Conservation (phyloP, 2,888 invertebrate genomes). For the Nymphalis polychloros region DNA sequence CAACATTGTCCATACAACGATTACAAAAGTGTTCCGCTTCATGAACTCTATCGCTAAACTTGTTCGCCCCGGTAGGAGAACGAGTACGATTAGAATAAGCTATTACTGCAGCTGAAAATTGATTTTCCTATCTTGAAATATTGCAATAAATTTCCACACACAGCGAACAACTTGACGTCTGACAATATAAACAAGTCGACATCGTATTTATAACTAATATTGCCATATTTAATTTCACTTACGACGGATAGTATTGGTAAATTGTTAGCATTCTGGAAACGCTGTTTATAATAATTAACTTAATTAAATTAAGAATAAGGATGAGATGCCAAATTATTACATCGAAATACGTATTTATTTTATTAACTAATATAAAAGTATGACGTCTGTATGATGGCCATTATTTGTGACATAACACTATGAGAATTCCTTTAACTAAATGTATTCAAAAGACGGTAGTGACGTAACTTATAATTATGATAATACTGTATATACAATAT, state of each 20-base stretch:
- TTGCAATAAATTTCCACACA: background rate
- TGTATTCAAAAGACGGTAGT: no score
- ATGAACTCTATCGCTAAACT: background rate
- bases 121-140: background rate
- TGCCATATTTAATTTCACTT: background rate
- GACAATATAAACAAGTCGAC: background rate
- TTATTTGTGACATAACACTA: no score
- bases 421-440: no score
- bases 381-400: no score
- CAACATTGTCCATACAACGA: background rate
- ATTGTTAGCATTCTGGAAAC: no score
- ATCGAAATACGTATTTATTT: no score
- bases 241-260: background rate
- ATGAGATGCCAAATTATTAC: no score
- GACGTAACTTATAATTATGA: no score
- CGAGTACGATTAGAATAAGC: background rate
- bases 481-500: no score
- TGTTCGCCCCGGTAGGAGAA: background rate
- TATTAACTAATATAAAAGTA: no score
- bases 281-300: no score
- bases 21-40: background rate
- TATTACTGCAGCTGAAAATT: constrained; percentile 1
- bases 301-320: no score
- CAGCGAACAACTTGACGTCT: background rate
- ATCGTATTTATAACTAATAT: background rate